phyloP scores from a whole-genome alignment of 2,113 vertebrate genomes.

The Perognathus longimembris region DNA sequence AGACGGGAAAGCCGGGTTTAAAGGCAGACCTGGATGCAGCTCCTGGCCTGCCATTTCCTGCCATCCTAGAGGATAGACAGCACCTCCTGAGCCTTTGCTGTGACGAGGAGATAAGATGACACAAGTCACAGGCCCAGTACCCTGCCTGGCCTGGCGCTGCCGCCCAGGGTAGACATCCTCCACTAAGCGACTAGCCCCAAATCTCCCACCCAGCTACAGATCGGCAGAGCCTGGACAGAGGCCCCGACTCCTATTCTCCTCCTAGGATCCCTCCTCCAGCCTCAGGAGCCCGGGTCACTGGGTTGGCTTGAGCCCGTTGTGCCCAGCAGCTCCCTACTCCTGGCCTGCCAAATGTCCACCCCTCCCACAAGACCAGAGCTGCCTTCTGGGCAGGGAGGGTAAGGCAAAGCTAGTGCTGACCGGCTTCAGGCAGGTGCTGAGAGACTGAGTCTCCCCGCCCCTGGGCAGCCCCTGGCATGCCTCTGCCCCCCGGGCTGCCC shows the following conservation, averaged over 20 bases:
- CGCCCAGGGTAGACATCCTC: not conserved
- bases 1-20: not conserved
- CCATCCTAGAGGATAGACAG: not conserved
- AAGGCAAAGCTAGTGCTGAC: not conserved
- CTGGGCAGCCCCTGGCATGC: accelerated
- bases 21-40: not conserved
- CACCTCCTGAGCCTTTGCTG: not conserved
- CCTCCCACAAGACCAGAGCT: not conserved
- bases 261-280: not conserved
- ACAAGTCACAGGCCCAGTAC: not conserved
- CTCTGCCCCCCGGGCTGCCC: not conserved
- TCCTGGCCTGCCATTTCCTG: not conserved
- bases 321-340: not conserved
- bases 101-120: not conserved
- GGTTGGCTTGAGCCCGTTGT: not conserved
- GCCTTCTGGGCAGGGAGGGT: not conserved
- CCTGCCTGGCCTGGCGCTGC: not conserved
- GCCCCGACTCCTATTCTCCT: not conserved
- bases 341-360: accelerated
- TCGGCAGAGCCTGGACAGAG: not conserved
- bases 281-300: not conserved
- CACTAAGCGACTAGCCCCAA: not conserved
- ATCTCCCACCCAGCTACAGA: not conserved
- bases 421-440: accelerated
- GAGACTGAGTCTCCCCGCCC: not conserved